phyloP scores from a whole-genome alignment of 2,888 invertebrate species.

The Cylindroiulus punctatus region DNA sequence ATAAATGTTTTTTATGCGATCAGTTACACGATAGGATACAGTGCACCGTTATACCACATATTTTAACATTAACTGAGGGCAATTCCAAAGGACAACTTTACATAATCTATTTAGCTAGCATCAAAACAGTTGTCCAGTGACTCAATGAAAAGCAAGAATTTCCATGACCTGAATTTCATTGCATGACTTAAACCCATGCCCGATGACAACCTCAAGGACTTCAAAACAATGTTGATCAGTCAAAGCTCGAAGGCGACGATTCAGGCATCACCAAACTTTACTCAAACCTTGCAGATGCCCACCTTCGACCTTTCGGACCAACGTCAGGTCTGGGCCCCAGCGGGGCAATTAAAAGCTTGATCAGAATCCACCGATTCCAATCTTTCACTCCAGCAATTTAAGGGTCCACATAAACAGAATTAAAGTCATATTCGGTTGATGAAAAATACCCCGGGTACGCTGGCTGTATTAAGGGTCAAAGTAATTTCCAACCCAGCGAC shows the following conservation, averaged over 20 bases:
- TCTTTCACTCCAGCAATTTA: conserved; percentile 33
- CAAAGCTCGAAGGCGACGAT: background rate
- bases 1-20: too few relatives aligned
- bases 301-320: background rate
- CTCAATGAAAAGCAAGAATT: too few relatives aligned
- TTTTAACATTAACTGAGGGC: too few relatives aligned
- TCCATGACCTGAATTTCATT: too few relatives aligned
- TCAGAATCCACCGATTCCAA: conserved; percentile 23
- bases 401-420: conserved; percentile 24
- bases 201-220: too few relatives aligned
- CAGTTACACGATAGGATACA: too few relatives aligned
- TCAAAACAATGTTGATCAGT: too few relatives aligned
- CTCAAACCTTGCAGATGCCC: background rate
- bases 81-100: too few relatives aligned
- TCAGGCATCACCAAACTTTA: background rate
- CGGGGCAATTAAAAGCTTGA: conserved; percentile 27
- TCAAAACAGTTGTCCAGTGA: too few relatives aligned
- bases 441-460: background rate
- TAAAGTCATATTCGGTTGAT: conserved; percentile 34
- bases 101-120: too few relatives aligned
- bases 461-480: conserved; percentile 4
- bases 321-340: background rate
- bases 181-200: too few relatives aligned
- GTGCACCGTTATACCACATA: too few relatives aligned
- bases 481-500: conserved; percentile 42